Evolutionary conservation across 2,113 vertebrate species (phyloP).

Genomic region (Pyxicephalus adspersus): DNA sequence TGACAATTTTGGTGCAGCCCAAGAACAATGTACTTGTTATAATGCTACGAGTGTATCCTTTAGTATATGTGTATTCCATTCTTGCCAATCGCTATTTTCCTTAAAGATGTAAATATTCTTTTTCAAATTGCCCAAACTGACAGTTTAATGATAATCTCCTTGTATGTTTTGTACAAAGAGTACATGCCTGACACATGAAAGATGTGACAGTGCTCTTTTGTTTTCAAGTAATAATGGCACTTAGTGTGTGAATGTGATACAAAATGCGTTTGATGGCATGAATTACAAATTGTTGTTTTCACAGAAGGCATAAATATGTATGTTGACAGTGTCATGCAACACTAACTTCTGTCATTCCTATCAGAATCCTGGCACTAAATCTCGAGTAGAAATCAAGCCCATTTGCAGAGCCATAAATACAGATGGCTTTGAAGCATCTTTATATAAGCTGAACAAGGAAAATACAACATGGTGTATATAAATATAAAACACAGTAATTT

Average conservation of each 20-base stretch:
- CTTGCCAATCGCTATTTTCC: background rate
- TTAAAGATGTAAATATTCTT: background rate
- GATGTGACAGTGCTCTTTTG: conserved; percentile 54
- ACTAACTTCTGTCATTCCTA: conserved; percentile 60
- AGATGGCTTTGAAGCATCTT: conserved; percentile 48
- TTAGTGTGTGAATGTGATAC: conserved; percentile 53
- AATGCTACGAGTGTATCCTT: too few species aligned
- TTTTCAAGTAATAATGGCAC: conserved; percentile 54
- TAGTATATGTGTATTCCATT: too few species aligned
- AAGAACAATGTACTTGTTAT: too few species aligned
- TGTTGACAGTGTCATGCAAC: conserved; percentile 51
- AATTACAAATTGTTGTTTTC: conserved; percentile 60
- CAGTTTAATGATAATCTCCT: conserved; percentile 47
- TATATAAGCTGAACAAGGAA: conserved; percentile 11
- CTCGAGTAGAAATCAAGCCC: conserved; percentile 39
- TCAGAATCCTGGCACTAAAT: conserved; percentile 36
- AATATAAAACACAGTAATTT: conserved; percentile 43
- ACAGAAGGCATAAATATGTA: conserved; percentile 57
- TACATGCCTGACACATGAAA: conserved; percentile 47
- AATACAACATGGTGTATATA: background rate
- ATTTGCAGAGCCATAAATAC: conserved; percentile 40
- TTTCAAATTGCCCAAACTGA: conserved; percentile 57
- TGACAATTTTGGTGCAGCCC: too few species aligned
- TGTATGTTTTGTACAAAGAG: background rate
- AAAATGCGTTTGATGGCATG: conserved; percentile 53